phyloP scores from a whole-genome alignment of 2,797 vertebrate genomes.

The Iguana delicatissima region DNA sequence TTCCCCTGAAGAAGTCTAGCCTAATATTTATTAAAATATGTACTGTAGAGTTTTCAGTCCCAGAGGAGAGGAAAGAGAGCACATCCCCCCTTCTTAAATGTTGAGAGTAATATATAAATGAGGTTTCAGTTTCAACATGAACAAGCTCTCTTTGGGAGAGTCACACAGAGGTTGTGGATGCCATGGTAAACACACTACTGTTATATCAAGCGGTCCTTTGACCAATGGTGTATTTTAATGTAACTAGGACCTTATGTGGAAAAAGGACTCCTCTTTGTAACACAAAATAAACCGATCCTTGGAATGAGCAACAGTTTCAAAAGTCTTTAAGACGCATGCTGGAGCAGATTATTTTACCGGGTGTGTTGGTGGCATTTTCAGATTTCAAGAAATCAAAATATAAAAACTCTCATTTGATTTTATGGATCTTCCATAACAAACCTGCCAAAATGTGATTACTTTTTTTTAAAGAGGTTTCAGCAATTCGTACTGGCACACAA shows the following conservation, averaged over 20 bases:
- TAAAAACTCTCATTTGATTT: neutral
- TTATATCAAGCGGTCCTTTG: slow-evolving; percentile 26
- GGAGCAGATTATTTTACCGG: slow-evolving; percentile 6
- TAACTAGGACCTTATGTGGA: slow-evolving; percentile 41
- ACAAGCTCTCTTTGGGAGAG: slow-evolving; percentile 49
- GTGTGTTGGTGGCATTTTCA: neutral
- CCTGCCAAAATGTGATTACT: neutral
- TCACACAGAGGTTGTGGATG: slow-evolving; percentile 41
- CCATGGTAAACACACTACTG: slow-evolving; percentile 31
- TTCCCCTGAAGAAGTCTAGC: slow-evolving; percentile 10
- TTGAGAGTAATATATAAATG: slow-evolving; percentile 45
- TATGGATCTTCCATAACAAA: neutral
- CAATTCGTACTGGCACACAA: neutral
- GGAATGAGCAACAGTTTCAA: neutral
- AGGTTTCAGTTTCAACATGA: neutral
- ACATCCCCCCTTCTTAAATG: slow-evolving; percentile 47
- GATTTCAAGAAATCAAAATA: slow-evolving; percentile 12
- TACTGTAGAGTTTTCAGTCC: slow-evolving; percentile 24
- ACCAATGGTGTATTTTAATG: slow-evolving; percentile 21
- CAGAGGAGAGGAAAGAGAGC: slow-evolving; percentile 45
- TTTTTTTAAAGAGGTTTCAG: neutral
- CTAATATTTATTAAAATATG: slow-evolving; percentile 34
- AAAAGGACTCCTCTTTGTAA: slow-evolving; percentile 40
- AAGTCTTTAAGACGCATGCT: neutral
- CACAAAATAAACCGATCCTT: slow-evolving; percentile 34